phyloP scores from a whole-genome alignment of 2,888 invertebrate species.

The Coelopa pilipes region DNA sequence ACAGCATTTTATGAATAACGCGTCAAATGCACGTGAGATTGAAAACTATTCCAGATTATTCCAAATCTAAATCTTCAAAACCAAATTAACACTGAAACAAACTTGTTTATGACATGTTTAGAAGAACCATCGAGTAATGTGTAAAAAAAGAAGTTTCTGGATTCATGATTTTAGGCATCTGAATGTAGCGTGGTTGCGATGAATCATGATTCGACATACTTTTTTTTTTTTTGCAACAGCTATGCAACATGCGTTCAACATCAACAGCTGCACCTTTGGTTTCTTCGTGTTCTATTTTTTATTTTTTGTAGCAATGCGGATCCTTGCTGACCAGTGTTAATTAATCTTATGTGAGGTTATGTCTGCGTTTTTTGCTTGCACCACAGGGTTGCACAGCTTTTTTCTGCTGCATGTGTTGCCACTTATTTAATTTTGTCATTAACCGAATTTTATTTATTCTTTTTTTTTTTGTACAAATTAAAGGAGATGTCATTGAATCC shows the following conservation, averaged over 20 bases:
- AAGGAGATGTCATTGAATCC: conserved; percentile 89
- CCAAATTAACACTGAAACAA: not conserved
- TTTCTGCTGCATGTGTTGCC: not conserved
- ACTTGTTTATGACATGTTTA: not conserved
- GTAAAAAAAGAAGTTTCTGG: conserved; percentile 23
- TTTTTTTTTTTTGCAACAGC: not conserved
- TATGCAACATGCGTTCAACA: not conserved
- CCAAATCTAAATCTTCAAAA: not conserved
- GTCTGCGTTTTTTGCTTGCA: not conserved
- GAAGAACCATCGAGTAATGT: not conserved
- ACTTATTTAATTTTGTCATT: not conserved
- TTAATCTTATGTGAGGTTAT: conserved; percentile 27
- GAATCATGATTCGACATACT: conserved; percentile 13
- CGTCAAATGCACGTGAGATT: conserved; percentile 42
- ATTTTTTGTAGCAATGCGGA: not conserved
- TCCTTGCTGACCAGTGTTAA: not conserved
- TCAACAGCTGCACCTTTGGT: not conserved
- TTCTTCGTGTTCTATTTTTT: not conserved
- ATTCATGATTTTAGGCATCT: not conserved
- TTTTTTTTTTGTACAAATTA: not conserved
- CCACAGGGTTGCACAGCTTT: not conserved
- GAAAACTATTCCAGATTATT: not conserved
- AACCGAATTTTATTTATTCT: not conserved
- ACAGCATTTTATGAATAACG: conserved; percentile 16
- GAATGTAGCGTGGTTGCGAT: conserved; percentile 25